phyloP scores from a whole-genome alignment of 2,113 vertebrate species.

The Sebastes fasciatus region DNA sequence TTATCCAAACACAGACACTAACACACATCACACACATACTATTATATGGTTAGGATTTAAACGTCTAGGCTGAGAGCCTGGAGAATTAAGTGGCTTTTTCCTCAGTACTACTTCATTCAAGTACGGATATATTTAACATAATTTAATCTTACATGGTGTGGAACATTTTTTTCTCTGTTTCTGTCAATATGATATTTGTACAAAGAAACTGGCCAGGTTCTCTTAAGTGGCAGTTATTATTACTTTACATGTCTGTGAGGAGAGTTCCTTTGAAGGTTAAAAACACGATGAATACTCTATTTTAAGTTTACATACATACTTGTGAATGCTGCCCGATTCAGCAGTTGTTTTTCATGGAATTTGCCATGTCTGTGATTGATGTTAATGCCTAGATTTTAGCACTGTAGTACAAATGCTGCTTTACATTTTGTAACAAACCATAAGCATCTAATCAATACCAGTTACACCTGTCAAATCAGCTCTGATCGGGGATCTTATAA shows the following conservation, averaged over 20 bases:
- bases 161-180: not conserved
- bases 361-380: not conserved
- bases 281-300: not conserved
- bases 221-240: not conserved
- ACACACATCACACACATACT: conserved; percentile 13
- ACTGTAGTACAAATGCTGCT: not conserved
- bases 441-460: not conserved
- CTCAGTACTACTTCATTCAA: not conserved
- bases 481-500: not conserved
- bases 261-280: not conserved
- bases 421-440: not conserved
- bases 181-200: not conserved
- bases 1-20: conserved; percentile 26
- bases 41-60: conserved; percentile 18
- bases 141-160: not conserved
- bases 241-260: not conserved
- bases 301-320: not conserved
- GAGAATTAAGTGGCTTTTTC: conserved; percentile 14
- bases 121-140: conserved; percentile 1
- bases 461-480: not conserved
- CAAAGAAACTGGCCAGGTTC: not conserved
- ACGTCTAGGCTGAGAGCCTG: not conserved
- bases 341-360: conserved; percentile 1
- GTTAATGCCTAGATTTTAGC: not conserved
- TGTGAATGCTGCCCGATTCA: not conserved